These are phyloP conservation scores for Pseudois nayaur DNA, from an alignment of 2,113 vertebrate species.

Conservation along the genomic window DNA sequence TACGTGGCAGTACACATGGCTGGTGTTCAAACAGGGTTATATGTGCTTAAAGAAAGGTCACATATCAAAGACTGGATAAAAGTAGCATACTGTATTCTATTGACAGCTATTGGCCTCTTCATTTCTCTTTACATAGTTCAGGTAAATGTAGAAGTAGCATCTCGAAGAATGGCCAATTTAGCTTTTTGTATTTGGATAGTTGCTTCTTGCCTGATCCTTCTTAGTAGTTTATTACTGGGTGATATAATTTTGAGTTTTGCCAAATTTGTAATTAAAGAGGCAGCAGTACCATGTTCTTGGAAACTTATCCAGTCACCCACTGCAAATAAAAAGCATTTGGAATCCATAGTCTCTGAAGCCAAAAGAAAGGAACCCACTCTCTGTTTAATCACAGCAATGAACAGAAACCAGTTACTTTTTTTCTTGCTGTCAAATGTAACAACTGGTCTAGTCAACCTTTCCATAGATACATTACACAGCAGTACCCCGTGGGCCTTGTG, in stretches of 20 bases:
- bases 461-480: constrained; percentile 88
- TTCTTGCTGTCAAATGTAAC: constrained; percentile 93
- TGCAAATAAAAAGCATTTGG: not conserved
- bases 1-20: constrained; percentile 92
- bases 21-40: constrained; percentile 91
- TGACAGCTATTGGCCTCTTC: constrained; percentile 77
- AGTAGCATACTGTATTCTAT: constrained; percentile 70
- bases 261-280: constrained; percentile 82
- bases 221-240: constrained; percentile 78
- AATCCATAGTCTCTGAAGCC: not conserved
- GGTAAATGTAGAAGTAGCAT: constrained; percentile 83
- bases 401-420: constrained; percentile 92
- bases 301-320: not conserved
- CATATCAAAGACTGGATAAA: constrained; percentile 83
- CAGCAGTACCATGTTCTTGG: constrained; percentile 87
- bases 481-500: constrained; percentile 77
- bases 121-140: constrained; percentile 78
- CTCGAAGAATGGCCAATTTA: constrained; percentile 92
- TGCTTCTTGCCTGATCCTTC: constrained; percentile 86
- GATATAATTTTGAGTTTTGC: constrained; percentile 87
- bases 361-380: constrained; percentile 18
- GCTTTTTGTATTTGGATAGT: constrained; percentile 90
- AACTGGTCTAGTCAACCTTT: constrained; percentile 90
- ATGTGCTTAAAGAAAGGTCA: constrained; percentile 81
- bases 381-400: constrained; percentile 92